Base-by-base conservation (phyloP, 2,888 invertebrate species). In the Nomada fabriciana region DNA sequence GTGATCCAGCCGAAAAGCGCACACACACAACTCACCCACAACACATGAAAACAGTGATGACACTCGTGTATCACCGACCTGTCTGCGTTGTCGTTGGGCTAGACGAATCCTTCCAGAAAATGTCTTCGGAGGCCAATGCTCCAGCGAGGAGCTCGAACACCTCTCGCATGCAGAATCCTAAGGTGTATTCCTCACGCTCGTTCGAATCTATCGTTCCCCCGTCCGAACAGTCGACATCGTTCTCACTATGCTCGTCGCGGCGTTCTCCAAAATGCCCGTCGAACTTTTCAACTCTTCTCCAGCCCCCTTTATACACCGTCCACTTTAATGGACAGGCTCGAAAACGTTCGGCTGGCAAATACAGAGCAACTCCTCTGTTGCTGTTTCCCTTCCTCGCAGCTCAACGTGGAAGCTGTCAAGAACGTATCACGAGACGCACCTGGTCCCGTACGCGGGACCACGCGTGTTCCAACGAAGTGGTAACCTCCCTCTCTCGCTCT, bases 111-210 rank as follows among this genome's bases (percentile, higher is more conserved):
- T 92, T 91, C 88, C 88, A 76, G 77, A 83, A 78, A 82, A 80
- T 78, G 89, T 85, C 85, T 82, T 87, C 89, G 86, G 89, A 87
- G 86, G 91, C 86, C 80, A 90, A 87, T 84, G 88, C 88, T 80
- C 90, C 91, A 88, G 87, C 89, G 82, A 91, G 90, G 89, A 90
- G 88, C 88, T 90, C 91, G 86, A 90, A 88, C 76, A 90, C 82
- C 80, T 92, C 91, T 90, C 92, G 91, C 92, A 93, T 93, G 89
- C 92, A 91, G 91, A 82, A 75, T 76, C 67, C 77, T 69, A 57
- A 64, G 55, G 70, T 74, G 20, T 18, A 61, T 68, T 71, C 36
- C 42, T 25, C 69, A 20, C 47, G 71, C 15, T 72, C 67, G 9
- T 36, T 47, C 18, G 18, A 50, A 60, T 61, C 81, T 88, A 88